phyloP scores from a whole-genome alignment of 2,113 vertebrate species.

The Melanotaenia duboulayi region DNA sequence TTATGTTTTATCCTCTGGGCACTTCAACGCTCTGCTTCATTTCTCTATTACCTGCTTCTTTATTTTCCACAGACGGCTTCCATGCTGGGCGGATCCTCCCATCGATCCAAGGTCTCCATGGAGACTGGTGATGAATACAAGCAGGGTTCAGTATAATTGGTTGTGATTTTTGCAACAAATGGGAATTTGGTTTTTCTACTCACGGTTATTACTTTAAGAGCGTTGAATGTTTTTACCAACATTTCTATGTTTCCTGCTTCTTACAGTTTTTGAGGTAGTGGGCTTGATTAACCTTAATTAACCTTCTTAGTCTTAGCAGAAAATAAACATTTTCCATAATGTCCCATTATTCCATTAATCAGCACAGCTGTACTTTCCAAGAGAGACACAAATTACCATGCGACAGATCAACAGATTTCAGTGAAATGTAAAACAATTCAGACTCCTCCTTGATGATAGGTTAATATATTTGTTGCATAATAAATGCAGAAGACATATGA shows the following conservation, averaged over 20 bases:
- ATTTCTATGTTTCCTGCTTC: too few species aligned
- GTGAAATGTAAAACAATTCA: neutral
- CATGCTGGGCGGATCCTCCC: conserved; percentile 35
- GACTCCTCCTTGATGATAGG: too few species aligned
- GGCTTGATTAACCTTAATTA: too few species aligned
- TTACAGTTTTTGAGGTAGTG: too few species aligned
- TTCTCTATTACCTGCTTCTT: conserved; percentile 54
- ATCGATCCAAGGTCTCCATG: conserved; percentile 8
- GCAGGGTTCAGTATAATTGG: neutral
- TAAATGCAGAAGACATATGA: too few species aligned
- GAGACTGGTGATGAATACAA: conserved; percentile 28
- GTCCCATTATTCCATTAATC: too few species aligned
- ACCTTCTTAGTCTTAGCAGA: too few species aligned
- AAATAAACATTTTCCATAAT: neutral
- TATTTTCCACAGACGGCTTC: conserved; percentile 51
- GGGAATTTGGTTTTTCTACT: neutral
- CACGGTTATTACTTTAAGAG: neutral
- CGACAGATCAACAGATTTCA: neutral
- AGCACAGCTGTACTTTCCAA: neutral
- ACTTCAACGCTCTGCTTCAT: conserved; percentile 52
- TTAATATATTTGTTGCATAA: too few species aligned
- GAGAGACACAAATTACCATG: neutral
- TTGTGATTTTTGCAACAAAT: conserved; percentile 1
- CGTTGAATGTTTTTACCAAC: neutral
- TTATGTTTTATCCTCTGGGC: conserved; percentile 59